Evolutionary conservation across 1,140 invertebrate species (phyloP).

Genomic region (Heterodera schachtii): DNA sequence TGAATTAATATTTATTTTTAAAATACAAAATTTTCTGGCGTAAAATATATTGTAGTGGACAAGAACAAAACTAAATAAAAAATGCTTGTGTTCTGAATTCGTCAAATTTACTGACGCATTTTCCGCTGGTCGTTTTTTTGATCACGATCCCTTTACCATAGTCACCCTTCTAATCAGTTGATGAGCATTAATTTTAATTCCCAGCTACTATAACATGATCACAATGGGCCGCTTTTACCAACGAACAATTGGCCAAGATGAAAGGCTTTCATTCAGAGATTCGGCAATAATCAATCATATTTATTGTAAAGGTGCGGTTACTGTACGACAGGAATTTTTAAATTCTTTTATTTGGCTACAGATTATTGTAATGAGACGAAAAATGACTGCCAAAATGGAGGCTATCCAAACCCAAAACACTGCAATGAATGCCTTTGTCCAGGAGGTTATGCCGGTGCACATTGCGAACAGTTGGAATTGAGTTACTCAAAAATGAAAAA

Average conservation of each 20-base stretch:
- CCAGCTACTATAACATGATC: too few relatives aligned
- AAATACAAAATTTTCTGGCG: too few relatives aligned
- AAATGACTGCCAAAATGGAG: neutral
- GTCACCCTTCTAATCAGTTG: too few relatives aligned
- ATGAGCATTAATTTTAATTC: too few relatives aligned
- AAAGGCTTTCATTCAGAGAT: neutral
- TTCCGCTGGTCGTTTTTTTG: too few relatives aligned
- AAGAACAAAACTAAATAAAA: too few relatives aligned
- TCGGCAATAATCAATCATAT: neutral
- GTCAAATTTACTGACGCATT: too few relatives aligned
- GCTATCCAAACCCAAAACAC: neutral
- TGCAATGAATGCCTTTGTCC: neutral
- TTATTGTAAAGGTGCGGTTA: neutral
- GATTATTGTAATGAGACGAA: neutral
- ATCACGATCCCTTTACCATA: too few relatives aligned
- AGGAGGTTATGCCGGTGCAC: neutral
- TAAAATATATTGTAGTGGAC: too few relatives aligned
- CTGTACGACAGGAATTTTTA: neutral
- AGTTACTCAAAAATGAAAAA: neutral
- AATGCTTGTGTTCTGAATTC: too few relatives aligned
- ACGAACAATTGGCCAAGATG: neutral
- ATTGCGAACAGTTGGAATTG: neutral
- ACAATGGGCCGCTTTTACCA: neutral
- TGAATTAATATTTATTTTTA: too few relatives aligned
- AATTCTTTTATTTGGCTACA: neutral